Evolutionary conservation across 2,797 vertebrate species (phyloP).

Genomic region (Trematomus bernacchii): DNA sequence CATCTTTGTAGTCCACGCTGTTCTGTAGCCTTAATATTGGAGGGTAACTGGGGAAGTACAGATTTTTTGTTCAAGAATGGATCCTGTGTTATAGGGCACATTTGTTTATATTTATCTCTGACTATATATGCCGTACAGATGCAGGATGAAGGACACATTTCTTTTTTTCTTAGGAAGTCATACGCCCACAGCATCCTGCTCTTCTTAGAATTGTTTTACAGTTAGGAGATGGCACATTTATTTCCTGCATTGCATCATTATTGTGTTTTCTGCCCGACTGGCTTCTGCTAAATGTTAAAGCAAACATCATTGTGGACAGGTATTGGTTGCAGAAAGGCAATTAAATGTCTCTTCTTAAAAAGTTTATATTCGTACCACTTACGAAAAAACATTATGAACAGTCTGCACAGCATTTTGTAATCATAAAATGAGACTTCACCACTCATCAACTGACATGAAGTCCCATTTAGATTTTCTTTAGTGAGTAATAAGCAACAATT

Average conservation of each 20-base stretch:
- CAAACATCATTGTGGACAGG: neutral
- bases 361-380: slow-evolving; percentile 5
- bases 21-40: neutral
- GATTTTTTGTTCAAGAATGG: neutral
- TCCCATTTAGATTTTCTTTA: slow-evolving; percentile 52
- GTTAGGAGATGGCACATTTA: neutral
- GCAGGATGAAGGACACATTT: neutral
- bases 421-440: slow-evolving; percentile 26
- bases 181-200: neutral
- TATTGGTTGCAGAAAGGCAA: slow-evolving; percentile 18
- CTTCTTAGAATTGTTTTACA: neutral
- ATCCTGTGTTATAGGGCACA: neutral
- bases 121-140: neutral
- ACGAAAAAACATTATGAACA: neutral
- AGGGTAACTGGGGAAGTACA: neutral
- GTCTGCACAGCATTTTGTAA: neutral
- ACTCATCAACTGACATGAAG: slow-evolving; percentile 32
- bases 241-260: neutral
- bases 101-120: neutral
- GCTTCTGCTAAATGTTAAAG: slow-evolving; percentile 11
- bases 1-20: neutral
- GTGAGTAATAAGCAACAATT: slow-evolving; percentile 56
- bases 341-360: slow-evolving; percentile 15
- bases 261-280: slow-evolving; percentile 4
- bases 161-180: neutral